These are phyloP conservation scores for Limnephilus auricula DNA, from an alignment of 2,888 invertebrate genomes.

Conservation along the genomic window DNA sequence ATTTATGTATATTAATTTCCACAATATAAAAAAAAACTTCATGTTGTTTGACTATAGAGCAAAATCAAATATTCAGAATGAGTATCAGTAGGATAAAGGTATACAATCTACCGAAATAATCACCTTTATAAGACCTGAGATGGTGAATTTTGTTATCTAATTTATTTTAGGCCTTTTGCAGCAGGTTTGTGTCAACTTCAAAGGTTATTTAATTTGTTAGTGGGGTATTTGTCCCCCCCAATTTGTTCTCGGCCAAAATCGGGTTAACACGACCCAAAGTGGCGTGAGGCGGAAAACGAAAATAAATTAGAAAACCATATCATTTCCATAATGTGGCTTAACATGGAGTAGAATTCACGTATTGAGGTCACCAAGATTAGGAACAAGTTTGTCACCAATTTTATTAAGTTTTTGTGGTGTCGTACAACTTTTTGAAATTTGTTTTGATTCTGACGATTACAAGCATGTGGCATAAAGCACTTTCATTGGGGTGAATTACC, in stretches of 20 bases:
- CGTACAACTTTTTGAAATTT: too few species aligned
- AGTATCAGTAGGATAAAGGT: neutral
- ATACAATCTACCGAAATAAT: neutral
- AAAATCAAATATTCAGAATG: neutral
- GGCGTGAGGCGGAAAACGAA: neutral
- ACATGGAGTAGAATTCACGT: neutral
- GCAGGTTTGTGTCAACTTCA: neutral
- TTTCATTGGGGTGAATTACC: too few species aligned
- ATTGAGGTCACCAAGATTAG: too few species aligned
- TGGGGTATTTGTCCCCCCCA: neutral
- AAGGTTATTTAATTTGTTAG: neutral
- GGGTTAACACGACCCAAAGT: neutral
- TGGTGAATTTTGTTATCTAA: neutral
- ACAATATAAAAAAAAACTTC: too few species aligned
- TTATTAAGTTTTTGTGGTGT: too few species aligned
- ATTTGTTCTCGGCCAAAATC: neutral
- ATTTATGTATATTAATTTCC: too few species aligned
- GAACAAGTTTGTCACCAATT: too few species aligned
- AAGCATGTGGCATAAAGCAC: too few species aligned
- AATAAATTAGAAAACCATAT: neutral
- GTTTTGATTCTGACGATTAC: too few species aligned
- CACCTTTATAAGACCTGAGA: neutral
- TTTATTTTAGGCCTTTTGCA: neutral
- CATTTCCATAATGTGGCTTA: neutral
- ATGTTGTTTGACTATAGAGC: neutral